phyloP scores from a whole-genome alignment of 2,888 invertebrate genomes.

The Orthosia gothica region DNA sequence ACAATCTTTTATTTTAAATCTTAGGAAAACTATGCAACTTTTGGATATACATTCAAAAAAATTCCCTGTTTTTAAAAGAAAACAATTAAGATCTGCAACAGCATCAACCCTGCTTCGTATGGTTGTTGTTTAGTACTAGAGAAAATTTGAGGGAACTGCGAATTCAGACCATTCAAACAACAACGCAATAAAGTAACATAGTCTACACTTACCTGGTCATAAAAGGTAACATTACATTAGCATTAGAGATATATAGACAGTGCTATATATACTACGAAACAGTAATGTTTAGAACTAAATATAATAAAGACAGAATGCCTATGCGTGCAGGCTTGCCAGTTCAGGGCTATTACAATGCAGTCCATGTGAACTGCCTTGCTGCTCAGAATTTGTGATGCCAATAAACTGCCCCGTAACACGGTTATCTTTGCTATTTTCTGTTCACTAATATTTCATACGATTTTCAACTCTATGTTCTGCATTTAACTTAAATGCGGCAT shows the following conservation, averaged over 20 bases:
- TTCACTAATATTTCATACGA: constrained; percentile 25
- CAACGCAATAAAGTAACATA: constrained; percentile 16
- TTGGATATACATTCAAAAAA: too few species aligned
- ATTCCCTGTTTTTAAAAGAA: too few species aligned
- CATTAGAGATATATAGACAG: constrained; percentile 23
- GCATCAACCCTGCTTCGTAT: too few species aligned
- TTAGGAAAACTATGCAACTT: too few species aligned
- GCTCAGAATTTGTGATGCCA: constrained; percentile 83
- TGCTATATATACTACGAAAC: constrained; percentile 24
- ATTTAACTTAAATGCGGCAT: not conserved
- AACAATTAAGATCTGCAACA: too few species aligned
- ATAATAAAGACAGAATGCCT: constrained; percentile 78
- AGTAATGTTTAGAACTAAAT: constrained; percentile 33
- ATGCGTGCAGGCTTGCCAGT: constrained; percentile 73
- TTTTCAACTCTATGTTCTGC: not conserved
- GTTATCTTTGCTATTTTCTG: constrained; percentile 68
- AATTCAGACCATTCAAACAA: constrained; percentile 21
- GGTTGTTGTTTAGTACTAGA: not conserved
- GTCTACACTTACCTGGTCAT: constrained; percentile 12
- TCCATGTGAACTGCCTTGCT: constrained; percentile 77
- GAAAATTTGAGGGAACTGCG: not conserved
- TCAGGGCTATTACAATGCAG: constrained; percentile 84
- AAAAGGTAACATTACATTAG: constrained; percentile 36
- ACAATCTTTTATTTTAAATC: too few species aligned
- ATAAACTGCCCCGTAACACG: constrained; percentile 78